phyloP scores from a whole-genome alignment of 2,888 invertebrate species.

The Lagria hirta region DNA sequence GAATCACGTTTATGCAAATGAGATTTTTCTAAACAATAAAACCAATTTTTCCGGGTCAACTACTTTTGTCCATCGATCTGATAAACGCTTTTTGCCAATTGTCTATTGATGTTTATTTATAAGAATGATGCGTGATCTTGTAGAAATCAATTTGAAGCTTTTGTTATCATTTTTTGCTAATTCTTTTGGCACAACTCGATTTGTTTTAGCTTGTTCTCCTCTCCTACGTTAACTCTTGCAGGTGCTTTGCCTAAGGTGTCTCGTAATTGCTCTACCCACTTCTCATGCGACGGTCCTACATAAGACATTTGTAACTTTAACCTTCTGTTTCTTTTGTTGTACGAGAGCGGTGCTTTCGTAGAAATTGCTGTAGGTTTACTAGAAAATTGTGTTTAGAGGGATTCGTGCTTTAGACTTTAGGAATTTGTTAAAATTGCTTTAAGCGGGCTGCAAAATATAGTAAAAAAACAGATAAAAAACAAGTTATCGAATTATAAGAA shows the following conservation, averaged over 20 bases:
- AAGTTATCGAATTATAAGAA: no score
- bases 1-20: constrained; percentile 11
- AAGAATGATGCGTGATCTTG: constrained; percentile 8
- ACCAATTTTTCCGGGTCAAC: constrained; percentile 18
- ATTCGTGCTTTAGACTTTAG: no score
- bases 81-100: constrained; percentile 9
- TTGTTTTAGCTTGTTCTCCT: constrained; percentile 3
- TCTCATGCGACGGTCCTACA: constrained; percentile 25
- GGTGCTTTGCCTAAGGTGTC: constrained; percentile 41
- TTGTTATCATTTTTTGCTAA: background rate
- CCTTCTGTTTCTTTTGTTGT: background rate
- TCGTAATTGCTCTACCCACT: constrained; percentile 37
- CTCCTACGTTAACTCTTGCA: constrained; percentile 33
- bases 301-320: constrained; percentile 4
- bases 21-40: constrained; percentile 5
- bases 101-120: constrained; percentile 11
- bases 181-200: constrained; percentile 1
- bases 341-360: constrained; percentile 10
- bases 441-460: no score
- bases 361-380: no score
- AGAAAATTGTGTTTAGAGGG: no score
- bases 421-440: no score
- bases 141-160: background rate
- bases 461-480: no score
- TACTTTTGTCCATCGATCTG: constrained; percentile 5